Base-by-base conservation (phyloP, 2,888 invertebrate species). In the Lordiphosa andalusiaca region DNA sequence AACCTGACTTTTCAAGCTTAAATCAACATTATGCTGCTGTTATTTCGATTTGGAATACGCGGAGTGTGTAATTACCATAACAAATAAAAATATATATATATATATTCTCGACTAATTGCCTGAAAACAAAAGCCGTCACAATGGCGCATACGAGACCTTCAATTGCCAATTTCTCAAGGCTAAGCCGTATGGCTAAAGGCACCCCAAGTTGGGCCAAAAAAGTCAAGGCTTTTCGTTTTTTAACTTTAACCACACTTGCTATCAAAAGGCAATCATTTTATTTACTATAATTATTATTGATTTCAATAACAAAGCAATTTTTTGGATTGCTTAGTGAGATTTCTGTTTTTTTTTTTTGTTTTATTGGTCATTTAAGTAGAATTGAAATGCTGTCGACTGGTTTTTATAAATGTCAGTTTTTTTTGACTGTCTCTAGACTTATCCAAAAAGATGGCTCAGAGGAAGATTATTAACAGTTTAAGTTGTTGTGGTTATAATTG, bases 61-160 rank as follows among this genome's bases (percentile, higher is more conserved):
- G 53, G 40, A 56, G 56, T 59, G 19, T 16, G 59, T 75, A 75
- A 83, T 78, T 71, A 83, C 69, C 77, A 83, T 76, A 83, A 62
- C 73, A 65, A 73, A 72, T 57, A 59, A 47, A 66, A 53, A 66
- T 63, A 66, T 63, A 72, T 57, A 59, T 46, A 66, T 51, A 66
- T 63, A 66, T 63, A 59, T 67, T 61, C 68, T 69, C 61, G 48
- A 42, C 61, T 60, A 65, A 72, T 80, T 67, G 73, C 59, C 63
- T 53, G 54, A 37, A 70, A 70, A 73, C 61, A 61, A 46, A 33
- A 59, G 67, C 53, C 21, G 7, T 25, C 25, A 25, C 25, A 25
- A 25, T 25, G 25, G 25, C 7, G 25, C 25, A 36, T 19, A 41
- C 57, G 37, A 12, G 69, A 54, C 75, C 83, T 75, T 82, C 75